Evolutionary conservation across 2,888 invertebrate species (phyloP), one percentile per base, ranked within the genome.

Genomic region (Cantharis flavilabris): DNA sequence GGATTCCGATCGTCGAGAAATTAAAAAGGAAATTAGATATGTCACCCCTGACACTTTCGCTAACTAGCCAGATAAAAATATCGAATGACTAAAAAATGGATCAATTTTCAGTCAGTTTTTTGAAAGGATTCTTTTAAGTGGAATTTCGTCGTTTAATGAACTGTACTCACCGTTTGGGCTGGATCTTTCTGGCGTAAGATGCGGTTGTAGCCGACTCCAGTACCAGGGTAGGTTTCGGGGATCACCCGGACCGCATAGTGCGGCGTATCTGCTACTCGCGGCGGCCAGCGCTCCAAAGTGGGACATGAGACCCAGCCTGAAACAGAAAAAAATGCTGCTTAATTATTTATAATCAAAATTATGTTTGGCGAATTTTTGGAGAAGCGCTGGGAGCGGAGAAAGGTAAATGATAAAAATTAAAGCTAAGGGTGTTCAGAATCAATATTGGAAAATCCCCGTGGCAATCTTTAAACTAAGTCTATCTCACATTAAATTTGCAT

Each of bases 251-350:
- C 87, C 88, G 76, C 94, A 94, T 65, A 94, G 88, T 1, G 94
- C 94, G 0, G 94, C 94, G 84, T 94, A 94, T 84, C 87, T 85
- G 84, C 85, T 89, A 84, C 86, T 89, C 74, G 87, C 89, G 81
- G 86, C 94, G 0, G 95, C 95, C 76, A 95, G 88, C 0, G 95
- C 95, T 75, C 94, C 94, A 91, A 95, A 94, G 86, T 95, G 95
- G 10, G 95, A 94, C 88, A 95, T 95, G 82, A 95, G 90, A 65
- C 95, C 95, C 89, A 95, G 89, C 88, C 95, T 95, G 91, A 0
- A 92, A 91, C 79, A 84, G 84, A 28, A 63, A 49, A n/a, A 26
- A 26, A 26, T n/a, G 49, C 49, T 49, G 49, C 7, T 49, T 49
- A 49, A 49, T 49, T 49, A 49, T 49, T 49, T 13, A 49, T 49